Conservation (phyloP, 2,888 invertebrate species). For the Brenthis hecate region DNA sequence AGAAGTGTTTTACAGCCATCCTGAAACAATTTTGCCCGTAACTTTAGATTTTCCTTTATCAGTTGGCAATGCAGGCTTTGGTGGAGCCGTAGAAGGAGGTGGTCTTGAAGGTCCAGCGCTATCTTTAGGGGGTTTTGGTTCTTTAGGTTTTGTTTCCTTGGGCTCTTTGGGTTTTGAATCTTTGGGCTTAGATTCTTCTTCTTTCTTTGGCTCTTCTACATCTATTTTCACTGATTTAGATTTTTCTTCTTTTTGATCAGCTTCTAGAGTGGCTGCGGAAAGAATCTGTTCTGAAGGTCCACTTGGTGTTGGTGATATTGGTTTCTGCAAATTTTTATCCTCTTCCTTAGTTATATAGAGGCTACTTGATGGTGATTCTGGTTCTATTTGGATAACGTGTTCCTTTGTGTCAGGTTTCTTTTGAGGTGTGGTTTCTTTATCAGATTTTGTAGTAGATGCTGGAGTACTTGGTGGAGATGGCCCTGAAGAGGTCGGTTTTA, state of each 20-base stretch:
- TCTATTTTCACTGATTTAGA: slow-evolving; percentile 38
- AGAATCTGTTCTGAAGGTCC: slow-evolving; percentile 64
- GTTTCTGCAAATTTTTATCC: slow-evolving; percentile 62
- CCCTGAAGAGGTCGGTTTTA: slow-evolving; percentile 25
- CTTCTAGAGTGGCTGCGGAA: slow-evolving; percentile 65
- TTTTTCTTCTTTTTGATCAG: slow-evolving; percentile 51
- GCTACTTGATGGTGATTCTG: slow-evolving; percentile 58
- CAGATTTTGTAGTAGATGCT: slow-evolving; percentile 43
- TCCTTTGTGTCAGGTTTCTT: slow-evolving; percentile 56
- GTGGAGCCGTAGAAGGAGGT: slow-evolving; percentile 54
- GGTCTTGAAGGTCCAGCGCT: slow-evolving; percentile 64
- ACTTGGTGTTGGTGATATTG: slow-evolving; percentile 65
- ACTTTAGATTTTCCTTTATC: slow-evolving; percentile 87
- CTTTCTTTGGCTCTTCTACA: slow-evolving; percentile 31
- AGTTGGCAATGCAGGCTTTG: slow-evolving; percentile 54
- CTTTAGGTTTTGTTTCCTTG: slow-evolving; percentile 31
- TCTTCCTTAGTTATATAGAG: slow-evolving; percentile 66
- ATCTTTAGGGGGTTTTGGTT: slow-evolving; percentile 44
- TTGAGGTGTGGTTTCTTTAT: slow-evolving; percentile 52
- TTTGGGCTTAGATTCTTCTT: slow-evolving; percentile 32
- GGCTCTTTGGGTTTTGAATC: slow-evolving; percentile 42
- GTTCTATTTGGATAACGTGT: slow-evolving; percentile 68
- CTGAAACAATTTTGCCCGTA: slow-evolving; percentile 87
- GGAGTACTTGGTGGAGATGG: slow-evolving; percentile 44
- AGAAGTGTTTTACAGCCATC: slow-evolving; percentile 82